Evolutionary conservation across 2,797 vertebrate species (phyloP).

Genomic region (Setipinna tenuifilis): DNA sequence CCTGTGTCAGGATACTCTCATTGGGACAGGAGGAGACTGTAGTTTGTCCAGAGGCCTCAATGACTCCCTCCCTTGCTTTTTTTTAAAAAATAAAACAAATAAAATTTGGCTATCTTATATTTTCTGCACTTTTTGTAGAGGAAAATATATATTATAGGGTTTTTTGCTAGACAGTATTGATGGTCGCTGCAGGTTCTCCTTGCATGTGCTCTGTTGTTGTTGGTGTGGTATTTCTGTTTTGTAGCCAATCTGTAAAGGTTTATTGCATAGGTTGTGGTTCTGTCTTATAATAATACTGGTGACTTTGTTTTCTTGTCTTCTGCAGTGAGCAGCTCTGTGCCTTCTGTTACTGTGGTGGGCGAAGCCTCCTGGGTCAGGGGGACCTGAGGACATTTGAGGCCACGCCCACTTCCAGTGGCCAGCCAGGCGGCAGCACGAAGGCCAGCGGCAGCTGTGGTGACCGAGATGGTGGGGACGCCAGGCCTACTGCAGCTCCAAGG

Average conservation of each 20-base stretch:
- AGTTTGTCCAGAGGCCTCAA: slow-evolving; percentile 58
- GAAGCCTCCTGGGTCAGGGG: slow-evolving; percentile 96
- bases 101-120: too few relatives aligned
- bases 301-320: slow-evolving; percentile 47
- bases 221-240: background rate
- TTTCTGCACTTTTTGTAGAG: too few relatives aligned
- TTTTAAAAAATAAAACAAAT: too few relatives aligned
- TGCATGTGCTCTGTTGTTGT: background rate
- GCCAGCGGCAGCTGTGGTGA: slow-evolving; percentile 65
- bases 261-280: background rate
- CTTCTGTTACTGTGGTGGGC: slow-evolving; percentile 96
- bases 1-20: slow-evolving; percentile 60
- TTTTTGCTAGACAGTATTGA: too few relatives aligned
- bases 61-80: slow-evolving; percentile 31
- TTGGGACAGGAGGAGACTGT: slow-evolving; percentile 53
- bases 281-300: background rate
- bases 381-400: slow-evolving; percentile 87
- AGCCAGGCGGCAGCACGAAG: slow-evolving; percentile 51
- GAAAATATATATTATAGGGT: too few relatives aligned
- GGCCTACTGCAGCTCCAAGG: slow-evolving; percentile 69
- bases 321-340: slow-evolving; percentile 89
- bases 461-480: slow-evolving; percentile 79
- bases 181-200: background rate
- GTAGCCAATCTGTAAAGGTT: background rate
- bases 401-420: slow-evolving; percentile 65